Base-by-base conservation (phyloP, 2,888 invertebrate genomes). In the Bugulina stolonifera region DNA sequence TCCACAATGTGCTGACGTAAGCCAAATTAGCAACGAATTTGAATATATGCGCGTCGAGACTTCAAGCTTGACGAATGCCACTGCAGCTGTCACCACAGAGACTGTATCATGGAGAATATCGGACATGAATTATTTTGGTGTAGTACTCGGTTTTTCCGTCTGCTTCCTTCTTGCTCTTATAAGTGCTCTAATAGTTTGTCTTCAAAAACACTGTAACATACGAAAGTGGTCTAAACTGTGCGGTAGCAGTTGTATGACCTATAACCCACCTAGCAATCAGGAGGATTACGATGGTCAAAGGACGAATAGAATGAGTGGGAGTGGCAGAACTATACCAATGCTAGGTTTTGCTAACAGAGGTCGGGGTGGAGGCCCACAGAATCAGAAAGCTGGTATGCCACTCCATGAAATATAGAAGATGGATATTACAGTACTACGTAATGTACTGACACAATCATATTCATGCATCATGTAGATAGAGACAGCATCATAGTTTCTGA, bases 71-170 rank as follows among this genome's bases (percentile, higher is more conserved):
- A n/a, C n/a, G n/a, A n/a, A n/a, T n/a, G n/a, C n/a, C n/a, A n/a
- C n/a, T n/a, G n/a, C n/a, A n/a, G n/a, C n/a, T n/a, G 43, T 43
- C 43, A 43, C 43, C 5, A 18, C 5, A 43, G 10, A 18, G 18
- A 43, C 43, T 43, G 43, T 10, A 43, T 18, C 43, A 10, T 43
- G 43, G 43, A 43, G 18, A 5, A 27, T 64, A 1, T 22, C 64
- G 27, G 64, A 64, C 5, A 64, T 64, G 64, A 27, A 64, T 1
- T 64, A 64, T n/a, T 32, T 64, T 27, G 64, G 64, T 32, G 64
- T 64, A 10, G n/a, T 64, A 27, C 25, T 64, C 3, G 64, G 64
- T 5, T 64, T 64, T 32, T 32, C 64, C 14, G 64, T 64, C 5
- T 64, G 64, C 34, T 64, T 64, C 29, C 3, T 64, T 14, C 64